Evolutionary conservation across 1,140 invertebrate species (phyloP).

Genomic region (Pissodes strobi): DNA sequence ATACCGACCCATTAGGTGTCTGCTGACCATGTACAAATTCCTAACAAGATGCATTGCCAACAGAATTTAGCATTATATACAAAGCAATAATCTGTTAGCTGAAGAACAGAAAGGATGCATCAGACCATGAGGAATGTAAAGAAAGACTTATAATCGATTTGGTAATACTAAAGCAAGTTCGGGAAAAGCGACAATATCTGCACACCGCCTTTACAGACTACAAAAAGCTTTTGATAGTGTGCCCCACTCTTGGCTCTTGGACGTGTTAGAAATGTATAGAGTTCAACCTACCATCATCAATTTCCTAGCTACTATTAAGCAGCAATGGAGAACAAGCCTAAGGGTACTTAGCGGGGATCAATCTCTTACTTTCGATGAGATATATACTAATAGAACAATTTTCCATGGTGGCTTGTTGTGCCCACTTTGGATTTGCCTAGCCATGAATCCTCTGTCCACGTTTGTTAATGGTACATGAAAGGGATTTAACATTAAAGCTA

Average conservation of each 20-base stretch:
- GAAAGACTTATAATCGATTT: background rate
- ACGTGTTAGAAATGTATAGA: background rate
- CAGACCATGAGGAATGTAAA: background rate
- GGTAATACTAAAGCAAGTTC: background rate
- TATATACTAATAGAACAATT: no score
- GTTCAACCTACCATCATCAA: no score
- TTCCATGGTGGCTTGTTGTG: no score
- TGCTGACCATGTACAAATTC: background rate
- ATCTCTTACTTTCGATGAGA: background rate
- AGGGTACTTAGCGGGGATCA: background rate
- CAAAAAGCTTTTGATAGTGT: background rate
- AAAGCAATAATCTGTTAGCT: background rate
- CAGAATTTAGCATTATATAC: background rate
- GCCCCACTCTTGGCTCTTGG: background rate
- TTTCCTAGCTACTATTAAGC: background rate
- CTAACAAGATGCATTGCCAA: background rate
- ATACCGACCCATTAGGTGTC: no score
- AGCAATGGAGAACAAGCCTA: background rate
- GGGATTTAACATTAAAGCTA: no score
- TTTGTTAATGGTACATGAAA: no score
- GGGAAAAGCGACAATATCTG: background rate
- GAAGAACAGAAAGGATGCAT: slow-evolving; percentile 4
- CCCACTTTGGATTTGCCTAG: no score
- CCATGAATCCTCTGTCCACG: no score
- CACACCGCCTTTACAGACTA: slow-evolving; percentile 3